Conservation (phyloP, 2,888 invertebrate genomes). For the Apodemia mormo region DNA sequence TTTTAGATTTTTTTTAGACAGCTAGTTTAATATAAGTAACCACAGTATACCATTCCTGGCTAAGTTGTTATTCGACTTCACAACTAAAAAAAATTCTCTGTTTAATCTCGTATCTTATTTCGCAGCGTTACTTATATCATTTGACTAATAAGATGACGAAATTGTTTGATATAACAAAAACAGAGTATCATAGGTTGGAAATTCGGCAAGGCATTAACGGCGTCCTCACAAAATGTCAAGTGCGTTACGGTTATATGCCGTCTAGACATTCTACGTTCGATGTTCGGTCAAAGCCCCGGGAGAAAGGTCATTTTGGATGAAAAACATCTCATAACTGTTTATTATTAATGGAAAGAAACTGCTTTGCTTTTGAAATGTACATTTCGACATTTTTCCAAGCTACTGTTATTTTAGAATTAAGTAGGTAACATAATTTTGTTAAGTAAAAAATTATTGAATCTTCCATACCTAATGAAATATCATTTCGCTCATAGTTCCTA, state of each 20-base stretch:
- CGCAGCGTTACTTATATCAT: not conserved
- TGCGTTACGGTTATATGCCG: slow-evolving; percentile 51
- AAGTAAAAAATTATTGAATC: no score
- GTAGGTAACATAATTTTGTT: no score
- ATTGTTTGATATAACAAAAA: not conserved
- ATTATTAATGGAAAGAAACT: not conserved
- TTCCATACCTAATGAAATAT: no score
- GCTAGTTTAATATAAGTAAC: not conserved
- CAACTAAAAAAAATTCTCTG: not conserved
- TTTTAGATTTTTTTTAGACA: no score
- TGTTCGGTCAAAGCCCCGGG: slow-evolving; percentile 68
- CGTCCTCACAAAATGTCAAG: slow-evolving; percentile 45
- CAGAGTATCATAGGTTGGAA: slow-evolving; percentile 17
- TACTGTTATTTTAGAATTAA: no score
- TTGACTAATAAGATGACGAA: not conserved
- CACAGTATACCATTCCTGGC: not conserved
- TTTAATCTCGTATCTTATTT: not conserved
- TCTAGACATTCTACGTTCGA: slow-evolving; percentile 70
- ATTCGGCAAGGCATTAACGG: slow-evolving; percentile 40
- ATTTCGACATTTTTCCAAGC: no score
- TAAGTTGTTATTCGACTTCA: not conserved
- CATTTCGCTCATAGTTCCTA: no score
- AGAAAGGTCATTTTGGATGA: slow-evolving; percentile 69
- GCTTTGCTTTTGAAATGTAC: not conserved
- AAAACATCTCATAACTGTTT: not conserved